A percentile compares a stretch with the other conserved stretches of the same genome.
Conservation (phyloP, 2,888 invertebrate genomes). For the Pristionchus exspectatus region DNA sequence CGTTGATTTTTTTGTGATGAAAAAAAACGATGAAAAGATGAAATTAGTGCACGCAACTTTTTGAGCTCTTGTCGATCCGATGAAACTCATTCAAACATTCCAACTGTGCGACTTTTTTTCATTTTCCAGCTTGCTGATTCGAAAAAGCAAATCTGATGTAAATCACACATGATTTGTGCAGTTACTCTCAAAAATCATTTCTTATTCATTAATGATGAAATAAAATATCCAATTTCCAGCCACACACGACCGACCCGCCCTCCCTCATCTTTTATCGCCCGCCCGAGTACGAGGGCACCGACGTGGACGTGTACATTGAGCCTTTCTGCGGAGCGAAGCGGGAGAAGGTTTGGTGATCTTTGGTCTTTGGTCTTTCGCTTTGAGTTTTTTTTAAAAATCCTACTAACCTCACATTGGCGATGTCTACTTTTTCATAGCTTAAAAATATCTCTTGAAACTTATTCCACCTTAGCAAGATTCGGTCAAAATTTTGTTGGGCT, state of each 20-base stretch:
- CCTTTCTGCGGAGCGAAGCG: conserved; percentile 71
- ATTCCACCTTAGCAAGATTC: no score
- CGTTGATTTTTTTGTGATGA: no score
- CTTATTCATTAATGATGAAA: neutral
- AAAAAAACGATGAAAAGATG: no score
- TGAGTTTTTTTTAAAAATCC: neutral
- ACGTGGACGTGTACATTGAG: conserved; percentile 69
- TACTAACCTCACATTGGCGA: neutral
- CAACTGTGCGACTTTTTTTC: neutral
- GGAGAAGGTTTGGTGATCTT: conserved; percentile 55
- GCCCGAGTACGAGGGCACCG: conserved; percentile 56
- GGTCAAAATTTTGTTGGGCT: no score
- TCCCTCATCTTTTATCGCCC: conserved; percentile 57
- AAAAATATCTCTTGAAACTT: no score
- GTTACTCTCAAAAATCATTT: neutral
- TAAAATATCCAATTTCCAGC: neutral
- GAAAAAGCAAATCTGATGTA: no score
- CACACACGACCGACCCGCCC: conserved; percentile 53
- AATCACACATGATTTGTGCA: no score
- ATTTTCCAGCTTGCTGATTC: no score
- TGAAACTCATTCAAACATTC: no score
- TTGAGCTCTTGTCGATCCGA: no score
- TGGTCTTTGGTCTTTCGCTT: neutral
- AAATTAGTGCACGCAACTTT: no score
- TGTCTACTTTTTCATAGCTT: no score